These are phyloP conservation scores for Penaeus japonicus DNA, from an alignment of 1,140 invertebrate genomes.

Conservation along the genomic window DNA sequence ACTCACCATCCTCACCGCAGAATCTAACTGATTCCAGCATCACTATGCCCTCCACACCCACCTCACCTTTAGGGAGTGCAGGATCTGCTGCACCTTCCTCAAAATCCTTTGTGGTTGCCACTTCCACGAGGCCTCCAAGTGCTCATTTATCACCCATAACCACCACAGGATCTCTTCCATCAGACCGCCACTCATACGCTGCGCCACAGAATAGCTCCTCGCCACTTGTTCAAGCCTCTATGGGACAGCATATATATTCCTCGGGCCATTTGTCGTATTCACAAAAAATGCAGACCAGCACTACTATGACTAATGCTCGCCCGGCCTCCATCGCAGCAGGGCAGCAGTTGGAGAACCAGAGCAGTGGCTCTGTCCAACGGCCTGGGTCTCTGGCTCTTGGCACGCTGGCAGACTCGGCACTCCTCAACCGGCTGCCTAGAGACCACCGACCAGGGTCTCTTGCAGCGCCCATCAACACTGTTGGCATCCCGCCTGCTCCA, in stretches of 20 bases:
- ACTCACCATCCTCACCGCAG: slow-evolving; percentile 21
- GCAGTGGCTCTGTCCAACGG: background rate
- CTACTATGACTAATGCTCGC: background rate
- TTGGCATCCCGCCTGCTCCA: slow-evolving; percentile 56
- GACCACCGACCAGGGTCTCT: slow-evolving; percentile 56
- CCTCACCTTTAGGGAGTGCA: slow-evolving; percentile 10
- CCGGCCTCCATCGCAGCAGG: slow-evolving; percentile 48
- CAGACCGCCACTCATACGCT: background rate
- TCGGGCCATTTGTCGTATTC: background rate
- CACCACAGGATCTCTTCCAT: background rate
- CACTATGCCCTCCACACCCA: slow-evolving; percentile 29
- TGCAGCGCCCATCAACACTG: slow-evolving; percentile 56
- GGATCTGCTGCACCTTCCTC: background rate
- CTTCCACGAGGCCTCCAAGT: background rate
- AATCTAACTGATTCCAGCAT: slow-evolving; percentile 28
- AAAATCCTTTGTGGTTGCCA: background rate
- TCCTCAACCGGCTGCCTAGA: slow-evolving; percentile 28
- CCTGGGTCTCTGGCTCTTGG: slow-evolving; percentile 47
- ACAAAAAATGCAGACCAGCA: background rate
- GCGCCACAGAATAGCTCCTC: background rate
- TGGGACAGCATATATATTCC: background rate
- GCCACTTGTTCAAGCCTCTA: background rate
- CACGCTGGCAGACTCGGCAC: slow-evolving; percentile 23
- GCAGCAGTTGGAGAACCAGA: slow-evolving; percentile 16
- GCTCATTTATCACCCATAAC: background rate